Evolutionary conservation across 2,888 invertebrate genomes (phyloP), one percentile per base, ranked within the genome.

Genomic region (Machimus rusticus): DNA sequence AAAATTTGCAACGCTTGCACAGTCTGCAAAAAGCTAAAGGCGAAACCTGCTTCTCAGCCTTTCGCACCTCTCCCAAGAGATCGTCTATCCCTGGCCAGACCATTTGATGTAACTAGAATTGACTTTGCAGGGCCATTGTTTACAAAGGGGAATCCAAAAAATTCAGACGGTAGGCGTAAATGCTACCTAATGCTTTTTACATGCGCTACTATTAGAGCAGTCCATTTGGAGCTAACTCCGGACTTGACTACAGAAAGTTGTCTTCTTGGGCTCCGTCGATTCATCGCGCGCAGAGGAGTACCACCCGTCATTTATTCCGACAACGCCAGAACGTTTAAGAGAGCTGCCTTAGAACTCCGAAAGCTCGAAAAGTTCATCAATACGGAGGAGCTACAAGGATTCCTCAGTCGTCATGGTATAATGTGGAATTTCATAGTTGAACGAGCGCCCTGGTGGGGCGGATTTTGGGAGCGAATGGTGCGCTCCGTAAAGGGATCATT

Each of bases 341-440:
- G 79, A 39, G 28, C 79, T 9, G 37, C 51, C 1, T 9, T 81
- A 28, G 79, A 81, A 46, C 46, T 81, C 19, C n/a, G 46, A 16
- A 28, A 81, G n/a, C 31, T 51, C 0, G 79, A 39, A 31, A 51
- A 51, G 8, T 39, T 81, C 8, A 39, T 79, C 23, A 81, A 81
- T 3, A 19, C 79, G 51, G 28, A 81, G 31, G 55, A 55, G 28
- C 51, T 51, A 4, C 79, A 46, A 3, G 79, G 51, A 28, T 81
- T 39, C 46, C n/a, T 23, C 28, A 81, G 46, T 28, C 37, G 39
- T 23, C 55, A 81, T 16, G 79, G 51, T 16, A 81, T 81, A 6
- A 31, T 31, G 16, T 81, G 79, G 79, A 78, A 78, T n/a, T 78
- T 78, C 23, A 78, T 78, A 34, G 78, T 78, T 9, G 46, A 78